These are phyloP conservation scores for Clarias platycephalus DNA, from an alignment of 2,797 vertebrate species.

Conservation along the genomic window DNA sequence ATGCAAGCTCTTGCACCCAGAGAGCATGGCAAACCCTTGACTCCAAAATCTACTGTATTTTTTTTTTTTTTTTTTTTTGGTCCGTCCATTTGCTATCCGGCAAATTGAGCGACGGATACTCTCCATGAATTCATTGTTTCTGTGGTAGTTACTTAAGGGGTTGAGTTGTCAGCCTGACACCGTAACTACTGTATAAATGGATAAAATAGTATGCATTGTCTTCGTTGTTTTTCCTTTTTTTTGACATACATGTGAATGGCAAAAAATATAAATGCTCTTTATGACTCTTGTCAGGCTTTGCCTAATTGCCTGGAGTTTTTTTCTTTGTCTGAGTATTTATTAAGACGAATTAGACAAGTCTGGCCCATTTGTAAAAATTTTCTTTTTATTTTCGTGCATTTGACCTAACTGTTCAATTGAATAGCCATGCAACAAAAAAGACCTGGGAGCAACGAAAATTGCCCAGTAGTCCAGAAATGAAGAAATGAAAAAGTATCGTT, in stretches of 20 bases:
- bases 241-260: too few species aligned
- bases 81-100: too few species aligned
- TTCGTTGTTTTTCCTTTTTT: too few species aligned
- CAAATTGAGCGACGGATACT: too few species aligned
- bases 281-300: neutral
- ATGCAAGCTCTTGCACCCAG: neutral
- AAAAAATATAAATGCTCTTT: neutral
- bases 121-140: too few species aligned
- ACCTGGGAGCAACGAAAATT: neutral
- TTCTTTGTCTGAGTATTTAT: too few species aligned
- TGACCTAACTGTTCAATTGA: constrained; percentile 4
- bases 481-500: constrained; percentile 30
- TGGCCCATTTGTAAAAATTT: neutral
- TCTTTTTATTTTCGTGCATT: neutral
- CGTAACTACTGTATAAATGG: too few species aligned
- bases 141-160: too few species aligned
- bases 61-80: neutral
- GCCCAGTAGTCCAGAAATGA: constrained; percentile 21
- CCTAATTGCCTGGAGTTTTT: neutral
- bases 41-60: neutral
- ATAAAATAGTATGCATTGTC: too few species aligned
- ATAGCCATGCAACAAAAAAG: constrained; percentile 29
- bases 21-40: neutral
- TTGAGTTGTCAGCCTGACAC: too few species aligned
- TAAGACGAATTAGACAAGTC: neutral